phyloP scores from a whole-genome alignment of 2,797 vertebrate species.

The Pseudochirops corinnae region DNA sequence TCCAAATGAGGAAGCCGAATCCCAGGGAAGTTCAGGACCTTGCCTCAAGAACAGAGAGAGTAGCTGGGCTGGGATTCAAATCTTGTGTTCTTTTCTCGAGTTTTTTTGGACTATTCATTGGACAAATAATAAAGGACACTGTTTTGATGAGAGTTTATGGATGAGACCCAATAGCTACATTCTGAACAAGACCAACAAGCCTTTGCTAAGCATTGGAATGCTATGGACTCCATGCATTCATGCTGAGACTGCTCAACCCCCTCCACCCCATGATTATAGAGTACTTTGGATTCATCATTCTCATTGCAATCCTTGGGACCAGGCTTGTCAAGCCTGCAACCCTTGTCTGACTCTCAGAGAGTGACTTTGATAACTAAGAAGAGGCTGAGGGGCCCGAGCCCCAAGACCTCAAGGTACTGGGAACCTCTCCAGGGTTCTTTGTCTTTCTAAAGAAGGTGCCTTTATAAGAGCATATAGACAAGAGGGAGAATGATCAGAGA shows the following conservation, averaged over 20 bases:
- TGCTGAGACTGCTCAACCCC: not conserved
- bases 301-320: not conserved
- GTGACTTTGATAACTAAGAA: not conserved
- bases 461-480: not conserved
- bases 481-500: not conserved
- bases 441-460: not conserved
- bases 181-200: not conserved
- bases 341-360: not conserved
- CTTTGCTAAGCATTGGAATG: not conserved
- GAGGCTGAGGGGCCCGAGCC: not conserved
- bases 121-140: not conserved
- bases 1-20: not conserved
- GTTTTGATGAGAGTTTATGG: not conserved
- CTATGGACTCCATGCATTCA: not conserved
- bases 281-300: not conserved
- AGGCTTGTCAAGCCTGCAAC: not conserved
- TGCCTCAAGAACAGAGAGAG: not conserved
- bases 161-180: not conserved
- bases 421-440: not conserved
- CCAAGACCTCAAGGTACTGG: not conserved
- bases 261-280: not conserved
- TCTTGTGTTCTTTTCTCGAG: not conserved
- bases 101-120: not conserved
- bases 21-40: not conserved
- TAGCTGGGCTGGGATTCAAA: not conserved